A percentile compares a stretch with the other conserved stretches of the same genome.
These are phyloP conservation scores for human DNA, from an alignment of 2,113 vertebrate genomes.

Conservation along the genomic window DNA sequence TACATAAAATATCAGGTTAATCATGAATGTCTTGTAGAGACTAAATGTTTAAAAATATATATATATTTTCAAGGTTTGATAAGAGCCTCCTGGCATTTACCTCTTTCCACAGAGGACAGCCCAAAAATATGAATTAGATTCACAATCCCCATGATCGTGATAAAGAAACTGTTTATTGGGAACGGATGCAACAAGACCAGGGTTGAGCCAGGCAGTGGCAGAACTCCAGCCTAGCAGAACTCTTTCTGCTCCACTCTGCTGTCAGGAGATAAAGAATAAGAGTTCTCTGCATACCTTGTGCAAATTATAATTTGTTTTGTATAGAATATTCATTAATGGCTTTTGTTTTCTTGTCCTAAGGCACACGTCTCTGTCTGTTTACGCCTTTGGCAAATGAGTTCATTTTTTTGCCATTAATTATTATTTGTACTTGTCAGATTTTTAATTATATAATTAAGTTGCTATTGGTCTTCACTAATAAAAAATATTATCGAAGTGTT, in stretches of 20 bases:
- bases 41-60: neutral
- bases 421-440: conserved; percentile 70
- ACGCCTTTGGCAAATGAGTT: conserved; percentile 65
- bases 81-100: neutral
- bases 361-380: conserved; percentile 55
- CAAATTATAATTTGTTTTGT: conserved; percentile 65
- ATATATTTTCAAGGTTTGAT: neutral
- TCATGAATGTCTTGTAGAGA: neutral
- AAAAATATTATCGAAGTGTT: conserved; percentile 30
- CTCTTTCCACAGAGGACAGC: neutral
- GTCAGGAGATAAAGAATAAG: conserved; percentile 59
- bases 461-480: conserved; percentile 53
- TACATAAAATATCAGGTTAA: neutral
- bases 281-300: conserved; percentile 31
- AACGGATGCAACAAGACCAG: neutral
- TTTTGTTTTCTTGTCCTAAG: conserved; percentile 69
- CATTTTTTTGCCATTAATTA: conserved; percentile 66
- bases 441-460: conserved; percentile 75
- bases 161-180: neutral
- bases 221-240: neutral
- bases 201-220: neutral
- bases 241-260: neutral
- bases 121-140: neutral
- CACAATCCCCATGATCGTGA: neutral
- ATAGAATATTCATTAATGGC: conserved; percentile 42